These are phyloP conservation scores for Capromys pilorides DNA, from an alignment of 2,797 vertebrate species.

Conservation along the genomic window DNA sequence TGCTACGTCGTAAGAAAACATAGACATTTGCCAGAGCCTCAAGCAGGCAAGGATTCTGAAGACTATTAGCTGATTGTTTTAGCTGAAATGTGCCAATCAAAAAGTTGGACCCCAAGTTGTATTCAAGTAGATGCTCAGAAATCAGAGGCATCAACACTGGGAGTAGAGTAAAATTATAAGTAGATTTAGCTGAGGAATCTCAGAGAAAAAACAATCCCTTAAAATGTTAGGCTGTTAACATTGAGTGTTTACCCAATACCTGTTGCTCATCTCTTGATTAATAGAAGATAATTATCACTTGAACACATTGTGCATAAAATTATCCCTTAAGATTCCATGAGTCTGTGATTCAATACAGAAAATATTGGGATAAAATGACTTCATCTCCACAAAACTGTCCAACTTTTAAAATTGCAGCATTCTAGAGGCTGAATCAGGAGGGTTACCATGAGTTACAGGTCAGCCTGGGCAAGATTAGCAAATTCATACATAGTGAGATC, in stretches of 20 bases:
- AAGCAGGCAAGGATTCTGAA: not conserved
- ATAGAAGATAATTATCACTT: not conserved
- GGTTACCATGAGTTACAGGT: not conserved
- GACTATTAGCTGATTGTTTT: not conserved
- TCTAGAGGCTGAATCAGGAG: not conserved
- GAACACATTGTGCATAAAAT: not conserved
- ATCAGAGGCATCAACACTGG: not conserved
- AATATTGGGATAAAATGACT: not conserved
- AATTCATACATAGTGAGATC: not conserved
- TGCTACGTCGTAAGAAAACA: not conserved
- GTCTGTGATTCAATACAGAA: not conserved
- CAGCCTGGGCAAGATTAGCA: not conserved
- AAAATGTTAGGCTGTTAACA: not conserved
- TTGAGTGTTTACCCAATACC: not conserved
- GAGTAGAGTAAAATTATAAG: not conserved
- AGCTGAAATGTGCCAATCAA: not conserved
- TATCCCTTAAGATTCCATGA: not conserved
- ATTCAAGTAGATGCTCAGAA: not conserved
- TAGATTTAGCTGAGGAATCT: not conserved
- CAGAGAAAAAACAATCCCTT: not conserved
- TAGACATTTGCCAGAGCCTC: not conserved
- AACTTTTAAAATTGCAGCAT: too few species aligned
- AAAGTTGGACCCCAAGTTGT: not conserved
- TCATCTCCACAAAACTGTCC: not conserved
- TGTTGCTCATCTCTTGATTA: not conserved